Percentiles rank a stretch among this genome's conserved stretches.
Conservation (phyloP, 2,113 vertebrate species). For the Tetrao urogallus region DNA sequence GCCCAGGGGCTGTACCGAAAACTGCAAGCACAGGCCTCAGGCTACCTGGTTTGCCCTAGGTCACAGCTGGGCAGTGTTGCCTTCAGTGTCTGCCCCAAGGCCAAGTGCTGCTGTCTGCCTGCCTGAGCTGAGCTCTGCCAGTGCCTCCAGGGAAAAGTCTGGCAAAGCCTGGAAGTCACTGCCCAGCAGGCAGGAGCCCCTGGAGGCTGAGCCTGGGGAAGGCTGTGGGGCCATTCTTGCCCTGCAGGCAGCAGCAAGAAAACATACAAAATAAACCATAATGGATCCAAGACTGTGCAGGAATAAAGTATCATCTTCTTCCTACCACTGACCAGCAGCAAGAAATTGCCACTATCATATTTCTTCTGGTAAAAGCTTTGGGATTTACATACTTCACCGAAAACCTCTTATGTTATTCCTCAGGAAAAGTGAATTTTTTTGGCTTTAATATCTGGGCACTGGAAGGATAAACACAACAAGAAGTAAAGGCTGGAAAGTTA, state of each 20-base stretch:
- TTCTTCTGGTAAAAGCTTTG: not conserved
- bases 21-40: not conserved
- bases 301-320: not conserved
- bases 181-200: fast-evolving
- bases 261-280: not conserved
- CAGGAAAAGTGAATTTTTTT: not conserved
- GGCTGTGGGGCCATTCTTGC: not conserved
- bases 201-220: not conserved
- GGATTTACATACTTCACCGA: not conserved
- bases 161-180: not conserved
- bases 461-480: not conserved
- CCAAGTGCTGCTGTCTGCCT: not conserved
- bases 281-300: not conserved
- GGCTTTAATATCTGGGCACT: not conserved
- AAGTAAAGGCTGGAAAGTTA: not conserved
- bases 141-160: not conserved
- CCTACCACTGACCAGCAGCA: not conserved
- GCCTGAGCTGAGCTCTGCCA: not conserved
- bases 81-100: fast-evolving
- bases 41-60: not conserved
- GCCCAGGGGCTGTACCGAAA: not conserved
- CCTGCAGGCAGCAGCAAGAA: not conserved
- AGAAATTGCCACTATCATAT: not conserved
- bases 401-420: not conserved
- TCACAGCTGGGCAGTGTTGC: fast-evolving